A percentile compares a stretch with the other conserved stretches of the same genome.
These are phyloP conservation scores for Oikopleura albicans DNA, from an alignment of 23 tunicate species.

Conservation along the genomic window DNA sequence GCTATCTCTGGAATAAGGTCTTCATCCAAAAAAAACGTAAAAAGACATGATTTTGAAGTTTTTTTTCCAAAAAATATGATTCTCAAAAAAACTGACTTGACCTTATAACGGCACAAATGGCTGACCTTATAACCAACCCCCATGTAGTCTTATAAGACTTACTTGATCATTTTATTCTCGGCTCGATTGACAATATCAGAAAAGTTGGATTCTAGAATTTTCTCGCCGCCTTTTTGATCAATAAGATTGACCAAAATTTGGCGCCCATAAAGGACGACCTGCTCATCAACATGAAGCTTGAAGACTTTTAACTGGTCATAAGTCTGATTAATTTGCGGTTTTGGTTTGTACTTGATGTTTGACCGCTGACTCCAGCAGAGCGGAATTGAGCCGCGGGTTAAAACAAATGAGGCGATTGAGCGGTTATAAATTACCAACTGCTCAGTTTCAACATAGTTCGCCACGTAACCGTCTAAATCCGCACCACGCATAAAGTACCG, in stretches of 20 bases:
- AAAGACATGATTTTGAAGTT: not conserved
- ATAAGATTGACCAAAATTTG: slow-evolving; percentile 4
- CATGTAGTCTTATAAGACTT: not conserved
- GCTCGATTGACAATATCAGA: not conserved
- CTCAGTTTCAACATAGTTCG: slow-evolving; percentile 93
- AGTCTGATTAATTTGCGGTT: not conserved
- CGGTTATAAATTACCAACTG: slow-evolving; percentile 49
- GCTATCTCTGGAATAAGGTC: no score
- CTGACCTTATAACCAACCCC: not conserved
- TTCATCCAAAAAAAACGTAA: no score
- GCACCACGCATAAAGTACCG: slow-evolving; percentile 52
- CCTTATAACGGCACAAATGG: not conserved
- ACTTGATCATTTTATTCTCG: slow-evolving; percentile 7
- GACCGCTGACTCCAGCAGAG: slow-evolving; percentile 68
- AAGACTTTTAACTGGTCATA: not conserved
- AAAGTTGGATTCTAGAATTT: not conserved
- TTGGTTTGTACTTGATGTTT: slow-evolving; percentile 38
- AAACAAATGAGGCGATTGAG: slow-evolving; percentile 47
- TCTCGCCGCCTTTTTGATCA: slow-evolving; percentile 16
- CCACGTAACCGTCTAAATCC: slow-evolving; percentile 55
- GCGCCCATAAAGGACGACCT: slow-evolving; percentile 9
- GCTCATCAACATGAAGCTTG: not conserved
- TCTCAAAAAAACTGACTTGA: not conserved
- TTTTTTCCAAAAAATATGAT: not conserved
- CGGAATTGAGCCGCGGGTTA: slow-evolving; percentile 86